These are phyloP conservation scores for Zophobas morio DNA, from an alignment of 1,140 invertebrate genomes.

Conservation along the genomic window DNA sequence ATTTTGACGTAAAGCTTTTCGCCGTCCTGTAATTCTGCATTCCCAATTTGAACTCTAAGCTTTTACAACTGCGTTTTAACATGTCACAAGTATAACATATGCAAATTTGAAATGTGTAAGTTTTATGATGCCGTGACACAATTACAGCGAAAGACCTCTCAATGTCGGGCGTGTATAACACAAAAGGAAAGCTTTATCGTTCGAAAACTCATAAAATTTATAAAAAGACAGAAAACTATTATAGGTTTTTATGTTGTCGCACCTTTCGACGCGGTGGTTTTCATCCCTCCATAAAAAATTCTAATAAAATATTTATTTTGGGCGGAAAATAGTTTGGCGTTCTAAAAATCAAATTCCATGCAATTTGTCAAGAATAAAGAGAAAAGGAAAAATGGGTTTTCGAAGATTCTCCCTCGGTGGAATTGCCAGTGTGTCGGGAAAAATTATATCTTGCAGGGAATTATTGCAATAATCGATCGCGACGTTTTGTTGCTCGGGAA, in stretches of 20 bases:
- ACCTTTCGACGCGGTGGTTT: conserved; percentile 6
- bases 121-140: conserved; percentile 15
- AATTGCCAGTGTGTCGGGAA: conserved; percentile 19
- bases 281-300: conserved; percentile 25
- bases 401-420: not conserved
- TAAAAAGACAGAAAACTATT: conserved; percentile 5
- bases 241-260: conserved; percentile 12
- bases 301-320: conserved; percentile 27
- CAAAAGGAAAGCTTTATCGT: not conserved
- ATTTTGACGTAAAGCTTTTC: conserved; percentile 29
- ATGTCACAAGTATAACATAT: conserved; percentile 39
- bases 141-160: conserved; percentile 11
- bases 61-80: conserved; percentile 35
- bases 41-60: conserved; percentile 37
- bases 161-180: not conserved
- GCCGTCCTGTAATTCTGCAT: conserved; percentile 19
- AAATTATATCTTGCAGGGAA: conserved; percentile 29
- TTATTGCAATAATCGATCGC: conserved; percentile 34
- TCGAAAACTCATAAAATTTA: not conserved
- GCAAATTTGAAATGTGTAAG: conserved; percentile 32
- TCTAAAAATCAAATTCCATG: conserved; percentile 20
- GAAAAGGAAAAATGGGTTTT: conserved; percentile 17
- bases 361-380: conserved; percentile 29
- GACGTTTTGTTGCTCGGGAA: not conserved
- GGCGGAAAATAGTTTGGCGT: conserved; percentile 5